Base-by-base conservation (phyloP, 2,888 invertebrate species). In the Cerastis leucographa region DNA sequence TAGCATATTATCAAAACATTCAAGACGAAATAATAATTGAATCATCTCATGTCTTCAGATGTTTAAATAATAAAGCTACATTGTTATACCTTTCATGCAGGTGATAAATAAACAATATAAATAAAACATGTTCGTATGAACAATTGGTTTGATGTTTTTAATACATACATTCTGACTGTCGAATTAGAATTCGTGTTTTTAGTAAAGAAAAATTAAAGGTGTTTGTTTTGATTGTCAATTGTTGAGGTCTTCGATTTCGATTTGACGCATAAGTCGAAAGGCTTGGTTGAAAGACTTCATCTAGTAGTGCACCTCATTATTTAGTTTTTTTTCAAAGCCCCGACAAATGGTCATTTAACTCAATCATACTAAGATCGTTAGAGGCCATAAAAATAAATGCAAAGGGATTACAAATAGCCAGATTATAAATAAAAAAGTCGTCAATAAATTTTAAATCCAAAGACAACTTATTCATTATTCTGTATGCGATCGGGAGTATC, bases 401-500 rank as follows among this genome's bases (percentile, higher is more conserved):
- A 84, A 74, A 62, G 25, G 29, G 89, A 73, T 83, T 91, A 85
- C 72, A 76, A 87, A 90, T 86, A 62, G 51, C 75, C 73, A 81
- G 79, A 83, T 88, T 87, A 85, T 59, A 61, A 81, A 84, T 82
- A 78, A 83, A 88, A 87, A 87, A 87, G 66, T 76, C 70, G 64
- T 70, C 76, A 82, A 85, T 88, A 88, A 86, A 88, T 90, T 86
- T 85, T 71, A 74, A 79, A 84, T 71, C 77, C 85, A 74, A 72
- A 82, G 78, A 71, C 59, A 59, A 42, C 71, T 69, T 76, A 87
- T 90, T 88, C 7, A 83, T 81, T 87, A 91, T 91, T 90, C 91
- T 71, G 19, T 72, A 59, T 69, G 82, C 81, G 78, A 71, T 64
- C 71, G 72, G 73, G 71, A 85, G 80, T 85, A 87, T 88, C 85